Conservation (phyloP, 2,797 vertebrate genomes). For the Gymnoscopelus microlampas region DNA sequence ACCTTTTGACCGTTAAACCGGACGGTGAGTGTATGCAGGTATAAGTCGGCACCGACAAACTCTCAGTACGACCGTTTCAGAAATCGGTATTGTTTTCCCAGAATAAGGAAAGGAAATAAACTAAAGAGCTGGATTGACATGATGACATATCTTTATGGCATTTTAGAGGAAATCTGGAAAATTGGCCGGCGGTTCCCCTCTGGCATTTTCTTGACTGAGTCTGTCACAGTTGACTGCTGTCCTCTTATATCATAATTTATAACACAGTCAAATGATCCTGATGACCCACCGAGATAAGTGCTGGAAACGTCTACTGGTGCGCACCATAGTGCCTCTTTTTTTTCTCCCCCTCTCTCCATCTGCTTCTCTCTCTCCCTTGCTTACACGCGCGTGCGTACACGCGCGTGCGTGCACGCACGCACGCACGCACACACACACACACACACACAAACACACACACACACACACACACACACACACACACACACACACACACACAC, state of each 20-base stretch:
- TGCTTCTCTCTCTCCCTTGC: conserved; percentile 29
- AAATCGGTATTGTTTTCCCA: conserved; percentile 10
- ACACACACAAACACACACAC: conserved; percentile 31
- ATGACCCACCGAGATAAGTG: conserved; percentile 57
- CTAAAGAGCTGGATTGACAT: conserved; percentile 26
- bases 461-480: conserved; percentile 28
- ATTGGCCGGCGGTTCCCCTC: conserved; percentile 30
- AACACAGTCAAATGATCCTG: conserved; percentile 39
- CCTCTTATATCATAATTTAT: conserved; percentile 53
- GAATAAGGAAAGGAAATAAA: conserved; percentile 4
- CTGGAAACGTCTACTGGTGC: conserved; percentile 50
- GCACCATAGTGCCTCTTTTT: conserved; percentile 33
- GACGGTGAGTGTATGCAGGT: conserved; percentile 13
- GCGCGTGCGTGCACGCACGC: background rate
- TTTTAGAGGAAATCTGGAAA: conserved; percentile 35
- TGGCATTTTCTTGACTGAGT: conserved; percentile 29
- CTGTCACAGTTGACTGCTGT: conserved; percentile 51
- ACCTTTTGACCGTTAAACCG: conserved; percentile 35
- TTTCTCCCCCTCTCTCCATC: conserved; percentile 26
- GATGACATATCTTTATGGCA: conserved; percentile 11
- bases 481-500: conserved; percentile 16
- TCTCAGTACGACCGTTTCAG: background rate
- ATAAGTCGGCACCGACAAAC: background rate
- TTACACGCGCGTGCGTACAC: background rate
- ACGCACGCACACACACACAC: conserved; percentile 10